Evolutionary conservation across 2,113 vertebrate genomes (phyloP).

Genomic region (Labrus mixtus): DNA sequence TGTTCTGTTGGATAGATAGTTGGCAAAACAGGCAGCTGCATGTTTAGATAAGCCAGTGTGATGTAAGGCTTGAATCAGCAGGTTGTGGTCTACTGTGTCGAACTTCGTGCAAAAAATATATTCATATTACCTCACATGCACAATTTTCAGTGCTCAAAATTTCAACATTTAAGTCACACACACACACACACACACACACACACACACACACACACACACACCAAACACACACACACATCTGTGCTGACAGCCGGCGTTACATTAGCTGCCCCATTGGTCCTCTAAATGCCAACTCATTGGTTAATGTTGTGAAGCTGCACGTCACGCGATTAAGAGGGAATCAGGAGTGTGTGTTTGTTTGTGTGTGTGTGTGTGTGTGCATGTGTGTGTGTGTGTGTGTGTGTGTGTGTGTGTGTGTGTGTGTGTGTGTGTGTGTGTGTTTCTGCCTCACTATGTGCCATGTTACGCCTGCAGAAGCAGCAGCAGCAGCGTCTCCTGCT

Average conservation of each 20-base stretch:
- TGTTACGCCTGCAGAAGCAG: neutral
- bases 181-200: conserved; percentile 14
- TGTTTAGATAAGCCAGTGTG: too few relatives aligned
- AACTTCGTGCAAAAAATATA: too few relatives aligned
- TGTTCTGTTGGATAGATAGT: too few relatives aligned
- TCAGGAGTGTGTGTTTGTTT: conserved; percentile 1
- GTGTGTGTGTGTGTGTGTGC: neutral
- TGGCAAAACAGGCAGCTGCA: too few relatives aligned
- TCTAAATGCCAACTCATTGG: conserved; percentile 77
- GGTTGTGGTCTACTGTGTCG: too few relatives aligned
- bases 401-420: conserved; percentile 27
- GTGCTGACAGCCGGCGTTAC: conserved; percentile 44
- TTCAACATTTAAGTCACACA: too few relatives aligned
- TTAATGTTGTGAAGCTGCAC: conserved; percentile 70
- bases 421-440: conserved; percentile 20
- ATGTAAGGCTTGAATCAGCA: too few relatives aligned
- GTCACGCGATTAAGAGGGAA: conserved; percentile 20
- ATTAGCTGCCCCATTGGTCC: conserved; percentile 71
- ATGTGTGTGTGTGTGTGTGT: conserved; percentile 29
- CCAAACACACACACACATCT: conserved; percentile 40
- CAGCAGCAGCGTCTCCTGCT: neutral
- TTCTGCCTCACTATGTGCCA: conserved; percentile 21
- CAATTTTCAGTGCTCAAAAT: too few relatives aligned
- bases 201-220: conserved; percentile 31
- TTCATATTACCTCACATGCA: too few relatives aligned